These are phyloP conservation scores for Lagorchestes hirsutus DNA, from an alignment of 2,797 vertebrate species.

Conservation along the genomic window DNA sequence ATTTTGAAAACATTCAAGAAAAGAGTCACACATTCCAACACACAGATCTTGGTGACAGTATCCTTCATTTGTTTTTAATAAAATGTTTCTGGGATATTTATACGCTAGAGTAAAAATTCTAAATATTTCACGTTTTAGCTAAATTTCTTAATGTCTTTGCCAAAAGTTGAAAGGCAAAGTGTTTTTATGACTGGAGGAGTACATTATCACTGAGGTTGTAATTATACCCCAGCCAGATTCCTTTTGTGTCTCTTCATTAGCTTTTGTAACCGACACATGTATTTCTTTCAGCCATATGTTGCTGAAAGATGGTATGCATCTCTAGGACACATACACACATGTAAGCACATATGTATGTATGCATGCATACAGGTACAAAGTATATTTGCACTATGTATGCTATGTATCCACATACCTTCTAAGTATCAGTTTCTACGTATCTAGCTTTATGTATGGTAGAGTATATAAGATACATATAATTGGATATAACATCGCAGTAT, in stretches of 20 bases:
- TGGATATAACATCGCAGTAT: background rate
- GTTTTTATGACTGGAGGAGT: slow-evolving; percentile 50
- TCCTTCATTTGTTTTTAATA: slow-evolving; percentile 74
- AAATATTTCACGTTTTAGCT: slow-evolving; percentile 26
- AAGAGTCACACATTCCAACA: slow-evolving; percentile 64
- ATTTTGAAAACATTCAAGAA: slow-evolving; percentile 31
- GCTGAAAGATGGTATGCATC: background rate
- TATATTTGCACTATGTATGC: background rate
- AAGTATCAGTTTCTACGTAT: background rate
- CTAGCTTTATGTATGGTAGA: background rate
- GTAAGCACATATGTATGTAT: background rate
- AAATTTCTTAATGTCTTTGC: slow-evolving; percentile 63
- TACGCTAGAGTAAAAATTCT: slow-evolving; percentile 65
- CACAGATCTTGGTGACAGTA: slow-evolving; percentile 70
- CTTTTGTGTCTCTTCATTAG: background rate
- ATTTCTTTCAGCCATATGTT: background rate
- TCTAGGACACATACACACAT: background rate
- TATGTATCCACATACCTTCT: background rate
- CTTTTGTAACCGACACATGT: background rate
- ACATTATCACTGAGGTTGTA: slow-evolving; percentile 33
- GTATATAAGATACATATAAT: background rate
- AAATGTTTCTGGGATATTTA: slow-evolving; percentile 72
- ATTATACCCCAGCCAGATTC: background rate
- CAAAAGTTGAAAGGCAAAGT: slow-evolving; percentile 53
- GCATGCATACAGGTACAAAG: background rate